Evolutionary conservation across 2,113 vertebrate genomes (phyloP).

Genomic region (Penelope pileata): DNA sequence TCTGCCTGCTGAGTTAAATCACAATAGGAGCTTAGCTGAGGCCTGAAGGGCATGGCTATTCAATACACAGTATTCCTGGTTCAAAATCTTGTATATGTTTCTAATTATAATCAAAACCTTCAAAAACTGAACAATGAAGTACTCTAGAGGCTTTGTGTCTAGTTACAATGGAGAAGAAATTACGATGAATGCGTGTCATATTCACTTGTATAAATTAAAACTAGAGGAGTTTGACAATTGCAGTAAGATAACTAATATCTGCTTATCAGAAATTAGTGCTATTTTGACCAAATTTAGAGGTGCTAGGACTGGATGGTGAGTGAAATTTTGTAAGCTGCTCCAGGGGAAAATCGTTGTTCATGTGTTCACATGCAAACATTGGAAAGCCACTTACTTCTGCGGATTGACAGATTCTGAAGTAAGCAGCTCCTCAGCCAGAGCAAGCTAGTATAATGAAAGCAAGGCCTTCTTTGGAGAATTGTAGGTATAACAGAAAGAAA

Average conservation of each 20-base stretch:
- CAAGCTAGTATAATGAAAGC: slow-evolving; percentile 26
- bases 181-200: background rate
- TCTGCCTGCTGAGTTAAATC: background rate
- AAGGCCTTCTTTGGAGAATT: slow-evolving; percentile 34
- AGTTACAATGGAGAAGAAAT: background rate
- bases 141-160: background rate
- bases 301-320: background rate
- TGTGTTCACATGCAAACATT: no score
- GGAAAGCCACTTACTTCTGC: background rate
- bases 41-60: background rate
- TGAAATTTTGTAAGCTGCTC: background rate
- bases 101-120: background rate
- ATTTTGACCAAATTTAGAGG: background rate
- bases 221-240: background rate
- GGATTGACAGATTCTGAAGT: slow-evolving; percentile 1
- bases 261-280: background rate
- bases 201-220: background rate
- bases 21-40: background rate
- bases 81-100: background rate
- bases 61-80: background rate
- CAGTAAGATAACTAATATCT: background rate
- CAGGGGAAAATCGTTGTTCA: background rate
- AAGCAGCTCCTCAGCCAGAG: background rate
- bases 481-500: slow-evolving; percentile 55
- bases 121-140: background rate